phyloP scores from a whole-genome alignment of 2,113 vertebrate species.

The Brachypodius melanocephalos region DNA sequence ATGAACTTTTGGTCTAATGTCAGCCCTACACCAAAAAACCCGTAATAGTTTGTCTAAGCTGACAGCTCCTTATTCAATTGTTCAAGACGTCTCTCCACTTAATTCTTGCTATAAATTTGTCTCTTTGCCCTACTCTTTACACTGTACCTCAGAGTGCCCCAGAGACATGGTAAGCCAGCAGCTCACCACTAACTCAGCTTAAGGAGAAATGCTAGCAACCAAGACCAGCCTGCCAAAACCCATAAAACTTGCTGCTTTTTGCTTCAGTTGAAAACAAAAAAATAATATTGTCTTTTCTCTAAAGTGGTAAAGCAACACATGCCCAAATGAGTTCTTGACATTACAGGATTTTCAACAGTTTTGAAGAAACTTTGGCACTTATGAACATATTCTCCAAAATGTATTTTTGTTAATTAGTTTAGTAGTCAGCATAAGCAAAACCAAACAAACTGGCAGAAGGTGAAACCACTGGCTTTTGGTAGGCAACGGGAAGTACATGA shows the following conservation, averaged over 20 bases:
- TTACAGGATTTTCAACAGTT: background rate
- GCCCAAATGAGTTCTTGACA: constrained; percentile 8
- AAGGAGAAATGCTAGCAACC: background rate
- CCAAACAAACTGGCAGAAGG: background rate
- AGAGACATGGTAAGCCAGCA: background rate
- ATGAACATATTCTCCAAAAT: background rate
- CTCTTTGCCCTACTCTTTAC: background rate
- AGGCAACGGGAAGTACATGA: background rate
- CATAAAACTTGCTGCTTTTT: constrained; percentile 42
- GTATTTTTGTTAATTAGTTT: background rate
- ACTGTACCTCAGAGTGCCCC: background rate
- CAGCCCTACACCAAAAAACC: background rate
- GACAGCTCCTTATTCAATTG: constrained; percentile 28
- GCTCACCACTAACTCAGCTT: background rate
- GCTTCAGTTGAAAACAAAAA: constrained; percentile 30
- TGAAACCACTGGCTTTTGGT: background rate
- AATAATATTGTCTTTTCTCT: constrained; percentile 43
- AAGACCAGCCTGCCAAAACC: constrained; percentile 10
- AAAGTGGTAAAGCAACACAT: constrained; percentile 26
- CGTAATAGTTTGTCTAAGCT: constrained; percentile 11
- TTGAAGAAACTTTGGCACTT: constrained; percentile 6
- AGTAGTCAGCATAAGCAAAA: background rate
- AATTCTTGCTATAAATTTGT: constrained; percentile 15
- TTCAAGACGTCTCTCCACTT: background rate
- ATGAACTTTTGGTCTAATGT: background rate